Evolutionary conservation across 2,113 vertebrate species (phyloP).

Genomic region (Vulpes vulpes): DNA sequence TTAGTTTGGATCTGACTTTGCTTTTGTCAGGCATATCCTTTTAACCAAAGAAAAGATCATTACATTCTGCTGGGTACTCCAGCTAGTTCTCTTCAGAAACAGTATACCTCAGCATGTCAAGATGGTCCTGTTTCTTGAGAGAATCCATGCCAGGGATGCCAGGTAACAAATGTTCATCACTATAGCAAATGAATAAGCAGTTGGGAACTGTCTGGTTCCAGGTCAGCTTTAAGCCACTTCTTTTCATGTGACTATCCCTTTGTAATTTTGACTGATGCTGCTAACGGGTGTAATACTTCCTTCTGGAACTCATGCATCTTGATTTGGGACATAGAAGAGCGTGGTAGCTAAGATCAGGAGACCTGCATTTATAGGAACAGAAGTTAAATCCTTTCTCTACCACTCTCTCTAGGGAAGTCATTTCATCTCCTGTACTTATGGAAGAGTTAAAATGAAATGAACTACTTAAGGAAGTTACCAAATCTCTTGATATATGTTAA

Average conservation of each 20-base stretch:
- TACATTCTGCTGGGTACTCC: neutral
- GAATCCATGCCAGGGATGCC: neutral
- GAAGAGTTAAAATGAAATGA: neutral
- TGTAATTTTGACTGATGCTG: neutral
- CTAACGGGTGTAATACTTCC: neutral
- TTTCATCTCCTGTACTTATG: neutral
- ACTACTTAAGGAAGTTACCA: neutral
- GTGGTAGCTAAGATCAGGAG: neutral
- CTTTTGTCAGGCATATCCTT: neutral
- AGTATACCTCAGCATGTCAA: neutral
- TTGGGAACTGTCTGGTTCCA: neutral
- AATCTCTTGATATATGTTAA: neutral
- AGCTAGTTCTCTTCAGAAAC: neutral
- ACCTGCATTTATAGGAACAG: neutral
- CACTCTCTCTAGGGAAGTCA: neutral
- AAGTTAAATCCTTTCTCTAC: neutral
- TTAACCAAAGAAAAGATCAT: neutral
- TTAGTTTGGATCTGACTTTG: neutral
- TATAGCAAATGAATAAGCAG: neutral
- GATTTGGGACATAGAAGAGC: neutral
- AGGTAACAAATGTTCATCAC: neutral
- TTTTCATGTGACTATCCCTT: neutral
- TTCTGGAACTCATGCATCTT: neutral
- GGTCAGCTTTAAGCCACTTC: slow-evolving; percentile 13
- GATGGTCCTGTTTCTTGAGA: neutral